Evolutionary conservation across 2,113 vertebrate genomes (phyloP).

Genomic region (Ictidomys tridecemlineatus): DNA sequence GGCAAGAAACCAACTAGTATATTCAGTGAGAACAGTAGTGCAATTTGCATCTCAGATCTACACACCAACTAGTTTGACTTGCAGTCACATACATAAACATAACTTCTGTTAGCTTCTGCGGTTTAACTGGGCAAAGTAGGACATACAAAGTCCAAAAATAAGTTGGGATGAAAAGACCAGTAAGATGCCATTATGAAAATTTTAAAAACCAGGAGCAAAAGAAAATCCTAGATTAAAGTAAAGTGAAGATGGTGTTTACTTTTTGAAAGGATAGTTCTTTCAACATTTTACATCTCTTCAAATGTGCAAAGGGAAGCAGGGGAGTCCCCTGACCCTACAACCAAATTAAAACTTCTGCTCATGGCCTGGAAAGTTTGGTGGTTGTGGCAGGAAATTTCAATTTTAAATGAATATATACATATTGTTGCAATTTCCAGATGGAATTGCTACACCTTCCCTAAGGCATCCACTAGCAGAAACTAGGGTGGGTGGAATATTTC

Average conservation of each 20-base stretch:
- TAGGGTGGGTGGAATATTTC: slow-evolving; percentile 16
- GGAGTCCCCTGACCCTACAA: neutral
- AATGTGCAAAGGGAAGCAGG: neutral
- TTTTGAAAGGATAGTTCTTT: slow-evolving; percentile 9
- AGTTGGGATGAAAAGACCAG: neutral
- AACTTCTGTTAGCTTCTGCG: slow-evolving; percentile 1
- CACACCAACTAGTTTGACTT: neutral
- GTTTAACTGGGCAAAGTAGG: slow-evolving; percentile 35
- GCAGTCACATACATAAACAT: neutral
- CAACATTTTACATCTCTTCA: neutral
- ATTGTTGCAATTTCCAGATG: slow-evolving; percentile 65
- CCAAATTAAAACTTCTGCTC: slow-evolving; percentile 60
- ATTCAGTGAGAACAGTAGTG: neutral
- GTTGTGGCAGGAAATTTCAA: slow-evolving; percentile 61
- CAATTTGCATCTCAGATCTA: neutral
- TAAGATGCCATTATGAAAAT: slow-evolving; percentile 17
- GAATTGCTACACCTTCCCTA: neutral
- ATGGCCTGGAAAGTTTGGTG: slow-evolving; percentile 55
- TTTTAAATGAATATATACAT: slow-evolving; percentile 42
- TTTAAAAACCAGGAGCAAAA: slow-evolving; percentile 49
- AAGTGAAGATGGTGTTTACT: neutral
- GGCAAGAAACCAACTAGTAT: neutral
- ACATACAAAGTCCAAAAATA: slow-evolving; percentile 6
- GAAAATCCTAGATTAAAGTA: slow-evolving; percentile 14
- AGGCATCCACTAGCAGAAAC: neutral